phyloP scores from a whole-genome alignment of 2,888 invertebrate species.

The Volucella zonaria region DNA sequence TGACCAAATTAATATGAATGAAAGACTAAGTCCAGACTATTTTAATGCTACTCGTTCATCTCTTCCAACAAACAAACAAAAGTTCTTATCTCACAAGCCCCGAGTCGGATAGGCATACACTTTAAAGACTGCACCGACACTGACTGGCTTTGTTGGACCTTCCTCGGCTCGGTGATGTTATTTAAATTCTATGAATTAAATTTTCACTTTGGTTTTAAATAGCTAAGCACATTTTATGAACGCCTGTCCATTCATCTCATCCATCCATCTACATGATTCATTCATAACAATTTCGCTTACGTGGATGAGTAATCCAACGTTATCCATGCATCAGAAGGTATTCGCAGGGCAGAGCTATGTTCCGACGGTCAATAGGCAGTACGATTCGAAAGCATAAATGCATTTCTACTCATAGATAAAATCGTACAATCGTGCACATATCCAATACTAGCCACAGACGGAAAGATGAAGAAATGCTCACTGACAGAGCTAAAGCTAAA shows the following conservation, averaged over 20 bases:
- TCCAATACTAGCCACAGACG: background rate
- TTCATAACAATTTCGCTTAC: conserved; percentile 56
- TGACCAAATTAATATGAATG: no score
- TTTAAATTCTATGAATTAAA: conserved; percentile 60
- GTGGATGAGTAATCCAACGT: conserved; percentile 15
- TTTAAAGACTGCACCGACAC: background rate
- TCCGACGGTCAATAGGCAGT: conserved; percentile 48
- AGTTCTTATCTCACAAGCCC: background rate
- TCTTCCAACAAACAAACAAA: background rate
- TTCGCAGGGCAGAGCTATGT: background rate
- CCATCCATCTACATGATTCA: conserved; percentile 67
- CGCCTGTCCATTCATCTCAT: conserved; percentile 56
- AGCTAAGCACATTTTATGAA: conserved; percentile 65
- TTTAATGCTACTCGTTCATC: no score
- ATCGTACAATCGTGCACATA: background rate
- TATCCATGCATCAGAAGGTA: conserved; percentile 3
- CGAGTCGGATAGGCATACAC: no score
- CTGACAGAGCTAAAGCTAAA: conserved; percentile 43
- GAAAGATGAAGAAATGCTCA: conserved; percentile 20
- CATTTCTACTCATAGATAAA: conserved; percentile 7
- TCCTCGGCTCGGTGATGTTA: conserved; percentile 35
- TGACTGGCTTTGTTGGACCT: background rate
- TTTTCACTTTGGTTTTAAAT: conserved; percentile 70
- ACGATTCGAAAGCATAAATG: conserved; percentile 62
- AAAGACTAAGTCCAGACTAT: no score